Evolutionary conservation across 2,113 vertebrate genomes (phyloP).

Genomic region (Podarcis raffonei): DNA sequence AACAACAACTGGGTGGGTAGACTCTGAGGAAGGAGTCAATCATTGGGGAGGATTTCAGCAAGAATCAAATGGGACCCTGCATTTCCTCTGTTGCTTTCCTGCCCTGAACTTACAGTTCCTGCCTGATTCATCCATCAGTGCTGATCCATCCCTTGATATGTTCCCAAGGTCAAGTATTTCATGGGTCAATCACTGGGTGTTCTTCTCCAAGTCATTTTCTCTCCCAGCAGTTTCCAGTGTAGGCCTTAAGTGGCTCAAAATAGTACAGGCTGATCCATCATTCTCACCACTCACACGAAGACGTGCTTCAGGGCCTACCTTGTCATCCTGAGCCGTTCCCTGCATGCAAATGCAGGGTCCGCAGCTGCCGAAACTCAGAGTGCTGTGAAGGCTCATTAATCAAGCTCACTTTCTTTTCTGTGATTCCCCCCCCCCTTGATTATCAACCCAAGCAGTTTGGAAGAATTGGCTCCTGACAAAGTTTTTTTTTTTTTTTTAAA

Average conservation of each 20-base stretch:
- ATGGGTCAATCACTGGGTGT: neutral
- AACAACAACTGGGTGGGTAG: neutral
- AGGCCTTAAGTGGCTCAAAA: conserved; percentile 2
- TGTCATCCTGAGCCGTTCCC: conserved; percentile 3
- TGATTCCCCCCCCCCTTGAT: neutral
- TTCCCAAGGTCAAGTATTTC: conserved; percentile 11
- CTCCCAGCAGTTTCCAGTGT: neutral
- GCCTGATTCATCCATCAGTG: neutral
- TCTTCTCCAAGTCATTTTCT: neutral
- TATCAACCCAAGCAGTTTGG: neutral
- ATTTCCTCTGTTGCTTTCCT: neutral
- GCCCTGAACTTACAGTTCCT: neutral
- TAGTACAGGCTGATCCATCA: conserved; percentile 3
- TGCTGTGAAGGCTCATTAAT: conserved; percentile 3
- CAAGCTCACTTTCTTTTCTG: neutral
- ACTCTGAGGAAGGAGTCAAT: neutral
- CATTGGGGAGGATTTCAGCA: neutral
- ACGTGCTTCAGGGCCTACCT: neutral
- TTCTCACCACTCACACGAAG: neutral
- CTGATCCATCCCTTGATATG: neutral
- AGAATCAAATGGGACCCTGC: neutral
- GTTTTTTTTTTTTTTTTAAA: neutral
- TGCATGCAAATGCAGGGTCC: neutral
- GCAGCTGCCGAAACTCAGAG: neutral
- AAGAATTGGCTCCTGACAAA: neutral